A percentile compares a stretch with the other conserved stretches of the same genome.
Evolutionary conservation across 2,888 invertebrate genomes (phyloP).

Genomic region (Fissipunctia ypsillon): DNA sequence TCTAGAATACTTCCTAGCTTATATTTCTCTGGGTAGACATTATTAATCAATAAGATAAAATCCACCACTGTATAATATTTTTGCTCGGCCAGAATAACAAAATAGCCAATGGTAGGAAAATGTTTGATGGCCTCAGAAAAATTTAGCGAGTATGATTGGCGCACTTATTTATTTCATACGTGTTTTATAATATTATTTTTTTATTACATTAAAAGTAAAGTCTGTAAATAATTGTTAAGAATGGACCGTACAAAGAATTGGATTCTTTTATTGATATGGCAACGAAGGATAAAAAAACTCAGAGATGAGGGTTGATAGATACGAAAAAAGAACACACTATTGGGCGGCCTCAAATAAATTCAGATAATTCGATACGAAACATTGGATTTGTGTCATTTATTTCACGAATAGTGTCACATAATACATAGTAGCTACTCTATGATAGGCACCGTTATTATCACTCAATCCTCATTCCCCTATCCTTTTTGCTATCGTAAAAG

Average conservation of each 20-base stretch:
- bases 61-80: background rate
- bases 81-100: background rate
- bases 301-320: background rate
- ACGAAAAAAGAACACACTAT: background rate
- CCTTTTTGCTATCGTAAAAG: slow-evolving; percentile 27
- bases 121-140: background rate
- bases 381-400: slow-evolving; percentile 8
- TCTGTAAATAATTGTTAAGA: too few relatives aligned
- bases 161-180: background rate
- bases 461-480: slow-evolving; percentile 12
- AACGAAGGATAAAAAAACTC: background rate
- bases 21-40: background rate
- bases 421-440: slow-evolving; percentile 1
- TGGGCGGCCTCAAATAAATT: background rate
- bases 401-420: background rate
- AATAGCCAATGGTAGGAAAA: background rate
- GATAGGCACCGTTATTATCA: slow-evolving; percentile 23
- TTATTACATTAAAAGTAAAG: background rate
- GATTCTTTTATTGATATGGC: background rate
- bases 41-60: background rate
- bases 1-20: background rate
- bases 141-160: background rate
- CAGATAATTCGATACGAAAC: background rate
- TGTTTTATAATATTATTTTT: slow-evolving; percentile 5
- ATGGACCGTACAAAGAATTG: background rate